phyloP scores from a whole-genome alignment of 2,888 invertebrate species.

The Chaetogeoica ovagalla region DNA sequence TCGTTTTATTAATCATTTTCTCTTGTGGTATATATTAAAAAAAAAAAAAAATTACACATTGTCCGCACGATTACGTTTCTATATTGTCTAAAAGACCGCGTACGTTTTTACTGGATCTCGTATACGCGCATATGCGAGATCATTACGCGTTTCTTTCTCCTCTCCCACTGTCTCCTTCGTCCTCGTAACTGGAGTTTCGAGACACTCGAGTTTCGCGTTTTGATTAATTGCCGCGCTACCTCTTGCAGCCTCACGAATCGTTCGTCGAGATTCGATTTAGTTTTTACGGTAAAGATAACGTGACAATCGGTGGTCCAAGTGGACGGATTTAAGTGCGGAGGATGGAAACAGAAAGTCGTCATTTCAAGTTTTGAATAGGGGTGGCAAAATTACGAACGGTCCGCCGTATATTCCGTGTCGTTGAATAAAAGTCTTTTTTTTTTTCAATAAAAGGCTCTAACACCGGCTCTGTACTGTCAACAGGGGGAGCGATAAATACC shows the following conservation, averaged over 20 bases:
- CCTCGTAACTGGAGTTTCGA: constrained; percentile 22
- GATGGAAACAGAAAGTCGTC: too few species aligned
- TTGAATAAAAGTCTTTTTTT: too few species aligned
- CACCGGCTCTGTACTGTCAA: too few species aligned
- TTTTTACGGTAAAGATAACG: not conserved
- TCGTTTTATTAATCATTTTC: constrained; percentile 17
- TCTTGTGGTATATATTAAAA: too few species aligned
- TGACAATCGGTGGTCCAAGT: too few species aligned
- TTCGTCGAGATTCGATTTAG: not conserved
- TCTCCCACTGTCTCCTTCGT: not conserved
- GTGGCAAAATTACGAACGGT: too few species aligned
- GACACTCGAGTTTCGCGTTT: constrained; percentile 34
- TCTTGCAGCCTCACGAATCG: constrained; percentile 29
- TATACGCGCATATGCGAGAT: not conserved
- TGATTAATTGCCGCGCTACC: constrained; percentile 28
- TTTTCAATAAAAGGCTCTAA: too few species aligned
- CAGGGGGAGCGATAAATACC: too few species aligned
- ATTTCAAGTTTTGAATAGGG: too few species aligned
- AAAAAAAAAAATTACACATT: not conserved
- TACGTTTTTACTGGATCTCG: constrained; percentile 4
- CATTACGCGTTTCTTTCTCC: constrained; percentile 22
- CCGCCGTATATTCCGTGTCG: too few species aligned
- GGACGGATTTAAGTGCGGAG: too few species aligned
- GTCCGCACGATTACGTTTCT: not conserved
- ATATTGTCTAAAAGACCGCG: not conserved